Evolutionary conservation across 1,140 invertebrate species (phyloP), one percentile per base, ranked within the genome.

Genomic region (Euwallacea fornicatus): DNA sequence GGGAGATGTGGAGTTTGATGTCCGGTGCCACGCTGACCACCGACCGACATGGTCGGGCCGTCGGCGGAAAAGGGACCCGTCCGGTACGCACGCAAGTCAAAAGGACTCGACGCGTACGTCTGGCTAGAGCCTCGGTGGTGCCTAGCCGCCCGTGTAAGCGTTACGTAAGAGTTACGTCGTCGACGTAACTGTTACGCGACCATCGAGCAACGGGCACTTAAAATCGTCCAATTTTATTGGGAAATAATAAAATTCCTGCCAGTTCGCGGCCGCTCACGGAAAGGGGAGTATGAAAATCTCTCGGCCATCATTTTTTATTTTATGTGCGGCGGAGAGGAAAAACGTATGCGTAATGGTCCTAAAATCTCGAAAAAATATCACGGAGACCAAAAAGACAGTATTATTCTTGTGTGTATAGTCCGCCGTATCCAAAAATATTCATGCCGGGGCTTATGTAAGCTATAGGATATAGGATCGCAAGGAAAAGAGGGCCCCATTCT

Each of bases 401-500:
- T 71, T 75, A 69, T 66, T 46, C 71, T 62, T 66, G 53, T 70
- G 69, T 69, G 66, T 73, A 65, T 44, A 70, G 68, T 59, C 56
- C 16, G 59, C 21, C 4, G 66, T 71, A 75, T 73, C 67, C 68
- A 70, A 75, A 77, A 78, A 78, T 78, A 78, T 77, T 77, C 74
- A 74, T 71, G 41, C 55, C 15, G 58, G 47, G 69, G 75, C 74
- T 78, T 77, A 77, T 79, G 74, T 77, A 78, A 76, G 76, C 77
- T 77, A 78, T 66, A 53, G 69, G 71, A 66, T 75, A 73, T 69
- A 76, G 74, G 59, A 70, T 59, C 53, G 53, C 66, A 58, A 44
- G 62, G 69, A 64, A 71, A 69, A 70, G 71, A 78, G 73, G 74
- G 73, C 73, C 75, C 78, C 74, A 78, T 81, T 81, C 78, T 78